phyloP scores from a whole-genome alignment of 2,888 invertebrate genomes.

The Tiliacea citrago region DNA sequence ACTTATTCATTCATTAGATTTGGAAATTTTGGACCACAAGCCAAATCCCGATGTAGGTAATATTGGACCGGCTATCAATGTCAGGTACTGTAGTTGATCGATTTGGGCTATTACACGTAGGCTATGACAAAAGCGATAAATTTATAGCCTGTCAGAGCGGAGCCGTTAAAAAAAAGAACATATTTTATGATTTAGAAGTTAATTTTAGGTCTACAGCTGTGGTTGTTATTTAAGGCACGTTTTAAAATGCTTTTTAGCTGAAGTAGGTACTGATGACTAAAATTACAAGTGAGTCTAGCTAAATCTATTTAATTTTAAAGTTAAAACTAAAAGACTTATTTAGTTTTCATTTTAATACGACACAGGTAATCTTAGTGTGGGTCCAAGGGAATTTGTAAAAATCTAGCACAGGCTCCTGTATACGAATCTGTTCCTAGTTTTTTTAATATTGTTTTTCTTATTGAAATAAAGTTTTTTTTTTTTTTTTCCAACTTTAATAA shows the following conservation, averaged over 20 bases:
- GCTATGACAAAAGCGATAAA: slow-evolving; percentile 38
- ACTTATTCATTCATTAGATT: neutral
- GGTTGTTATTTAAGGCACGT: slow-evolving; percentile 2
- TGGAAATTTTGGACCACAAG: slow-evolving; percentile 27
- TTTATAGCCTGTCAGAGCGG: slow-evolving; percentile 18
- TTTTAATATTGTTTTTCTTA: too few relatives aligned
- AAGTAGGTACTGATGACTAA: neutral
- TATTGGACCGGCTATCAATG: slow-evolving; percentile 52
- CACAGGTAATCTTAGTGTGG: too few relatives aligned
- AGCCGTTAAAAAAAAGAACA: neutral
- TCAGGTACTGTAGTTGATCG: slow-evolving; percentile 52
- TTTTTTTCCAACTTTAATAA: too few relatives aligned
- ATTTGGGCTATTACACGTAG: slow-evolving; percentile 48
- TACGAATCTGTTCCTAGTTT: too few relatives aligned
- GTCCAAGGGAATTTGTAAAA: too few relatives aligned
- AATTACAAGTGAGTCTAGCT: neutral
- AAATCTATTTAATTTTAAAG: neutral
- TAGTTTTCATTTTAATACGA: neutral
- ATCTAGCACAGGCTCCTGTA: too few relatives aligned
- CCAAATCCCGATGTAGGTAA: slow-evolving; percentile 25
- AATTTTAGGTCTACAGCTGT: neutral
- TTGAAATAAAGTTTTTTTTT: too few relatives aligned
- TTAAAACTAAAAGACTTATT: neutral
- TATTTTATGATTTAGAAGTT: slow-evolving; percentile 25
- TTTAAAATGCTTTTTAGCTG: neutral